phyloP scores from a whole-genome alignment of 2,888 invertebrate species.

The Brachynemurus nebulosus region DNA sequence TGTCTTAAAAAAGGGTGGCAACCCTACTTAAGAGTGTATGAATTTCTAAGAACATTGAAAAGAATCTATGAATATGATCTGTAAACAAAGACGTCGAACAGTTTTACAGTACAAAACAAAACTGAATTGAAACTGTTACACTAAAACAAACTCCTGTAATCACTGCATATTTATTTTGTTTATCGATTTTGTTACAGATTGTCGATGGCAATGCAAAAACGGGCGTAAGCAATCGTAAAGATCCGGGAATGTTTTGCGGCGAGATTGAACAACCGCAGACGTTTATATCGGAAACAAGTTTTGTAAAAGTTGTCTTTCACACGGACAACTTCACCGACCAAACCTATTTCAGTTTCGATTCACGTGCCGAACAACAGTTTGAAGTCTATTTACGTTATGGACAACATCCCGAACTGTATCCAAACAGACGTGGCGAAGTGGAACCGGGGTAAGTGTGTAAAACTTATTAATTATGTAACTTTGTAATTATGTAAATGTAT shows the following conservation, averaged over 20 bases:
- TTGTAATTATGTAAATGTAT: too few species aligned
- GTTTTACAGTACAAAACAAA: too few species aligned
- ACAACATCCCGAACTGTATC: constrained; percentile 87
- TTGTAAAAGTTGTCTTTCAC: constrained; percentile 82
- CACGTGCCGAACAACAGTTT: constrained; percentile 79
- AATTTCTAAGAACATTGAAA: too few species aligned
- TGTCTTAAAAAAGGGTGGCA: too few species aligned
- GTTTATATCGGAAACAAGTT: constrained; percentile 88
- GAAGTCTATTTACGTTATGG: constrained; percentile 83
- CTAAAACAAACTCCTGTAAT: too few species aligned
- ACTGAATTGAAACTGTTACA: too few species aligned
- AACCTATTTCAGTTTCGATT: constrained; percentile 75
- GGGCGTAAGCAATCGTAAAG: constrained; percentile 74
- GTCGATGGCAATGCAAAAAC: constrained; percentile 85
- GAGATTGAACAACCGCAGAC: constrained; percentile 89
- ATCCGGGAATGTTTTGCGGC: constrained; percentile 83
- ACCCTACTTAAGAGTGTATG: too few species aligned
- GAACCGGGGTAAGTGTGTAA: constrained; percentile 51
- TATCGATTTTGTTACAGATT: constrained; percentile 45
- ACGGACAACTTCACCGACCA: constrained; percentile 90
- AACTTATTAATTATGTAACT: too few species aligned
- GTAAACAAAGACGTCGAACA: too few species aligned
- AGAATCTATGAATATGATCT: too few species aligned
- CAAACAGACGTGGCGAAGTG: constrained; percentile 76
- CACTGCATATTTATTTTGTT: too few species aligned